Evolutionary conservation across 2,888 invertebrate species (phyloP).

Genomic region (Myathropa florea): DNA sequence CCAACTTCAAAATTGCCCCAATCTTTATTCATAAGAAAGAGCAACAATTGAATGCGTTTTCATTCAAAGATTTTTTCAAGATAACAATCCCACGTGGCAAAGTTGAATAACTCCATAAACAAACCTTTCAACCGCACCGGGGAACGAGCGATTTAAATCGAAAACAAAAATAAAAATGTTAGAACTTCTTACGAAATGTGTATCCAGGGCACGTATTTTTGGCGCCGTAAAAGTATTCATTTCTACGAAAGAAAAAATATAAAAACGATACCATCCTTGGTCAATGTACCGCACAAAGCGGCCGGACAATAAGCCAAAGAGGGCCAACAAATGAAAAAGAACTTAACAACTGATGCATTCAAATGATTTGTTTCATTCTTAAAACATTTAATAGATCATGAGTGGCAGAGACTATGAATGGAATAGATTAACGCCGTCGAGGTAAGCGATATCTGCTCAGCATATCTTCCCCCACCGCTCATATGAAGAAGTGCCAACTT

Average conservation of each 20-base stretch:
- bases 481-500: conserved; percentile 3
- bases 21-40: background rate
- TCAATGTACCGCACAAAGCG: background rate
- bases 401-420: background rate
- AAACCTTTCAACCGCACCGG: background rate
- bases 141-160: background rate
- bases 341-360: conserved; percentile 3
- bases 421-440: background rate
- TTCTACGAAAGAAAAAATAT: conserved; percentile 15
- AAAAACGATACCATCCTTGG: background rate
- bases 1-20: too few relatives aligned
- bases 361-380: conserved; percentile 10
- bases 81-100: background rate
- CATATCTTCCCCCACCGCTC: background rate
- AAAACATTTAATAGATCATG: background rate
- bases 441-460: background rate
- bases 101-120: conserved; percentile 4
- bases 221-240: conserved; percentile 18
- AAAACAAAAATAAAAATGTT: background rate
- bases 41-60: background rate
- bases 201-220: conserved; percentile 44
- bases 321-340: background rate
- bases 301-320: background rate
- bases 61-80: background rate
- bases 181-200: conserved; percentile 13